Evolutionary conservation across 2,797 vertebrate species (phyloP), one percentile per base, ranked within the genome.

Genomic region (Hyperoplus lanceolatus): DNA sequence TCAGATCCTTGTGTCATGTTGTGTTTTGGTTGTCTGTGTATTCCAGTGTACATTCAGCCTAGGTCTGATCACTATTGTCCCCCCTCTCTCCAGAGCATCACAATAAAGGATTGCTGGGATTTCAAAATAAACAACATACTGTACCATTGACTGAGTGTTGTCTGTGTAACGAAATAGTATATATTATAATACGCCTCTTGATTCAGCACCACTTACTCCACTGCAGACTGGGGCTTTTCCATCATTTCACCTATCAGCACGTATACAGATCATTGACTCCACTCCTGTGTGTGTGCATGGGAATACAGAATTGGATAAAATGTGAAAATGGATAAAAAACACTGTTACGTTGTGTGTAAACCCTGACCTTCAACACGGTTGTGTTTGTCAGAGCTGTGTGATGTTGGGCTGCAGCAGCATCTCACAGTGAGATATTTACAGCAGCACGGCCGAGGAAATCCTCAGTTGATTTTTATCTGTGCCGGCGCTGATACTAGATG

Each of bases 241-340:
- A 61, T 61, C 43, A 50, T 36, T 53, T 78, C 41, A 41, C 56
- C 57, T 67, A 43, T 53, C 57, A 66, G 13, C 42, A 45, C 4
- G 66, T 77, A 70, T 57, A 73, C 79, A 85, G 63, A 55, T 46
- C 69, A 53, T 66, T 55, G 48, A 46, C 67, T 69, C 7, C 18
- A 49, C 62, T 76, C 69, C 5, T 4, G 64, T 54, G 72, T 59
- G 46, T 29, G 29, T 29, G 29, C 57, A 14, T 1, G 6, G 39
- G 70, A 69, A 67, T 7, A 63, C 18, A 59, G 56, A 39, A 4
- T 11, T 14, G 51, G 51, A 54, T 51, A 1, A 42, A 70, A 50
- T 49, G 42, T 43, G 38, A 58, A 63, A 68, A 59, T 13, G 39
- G 48, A 75, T 63, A 29, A 74, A 56, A 16, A 13, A 29, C 53